Conservation (phyloP, 2,113 vertebrate species). For the Rhizomys pruinosus region DNA sequence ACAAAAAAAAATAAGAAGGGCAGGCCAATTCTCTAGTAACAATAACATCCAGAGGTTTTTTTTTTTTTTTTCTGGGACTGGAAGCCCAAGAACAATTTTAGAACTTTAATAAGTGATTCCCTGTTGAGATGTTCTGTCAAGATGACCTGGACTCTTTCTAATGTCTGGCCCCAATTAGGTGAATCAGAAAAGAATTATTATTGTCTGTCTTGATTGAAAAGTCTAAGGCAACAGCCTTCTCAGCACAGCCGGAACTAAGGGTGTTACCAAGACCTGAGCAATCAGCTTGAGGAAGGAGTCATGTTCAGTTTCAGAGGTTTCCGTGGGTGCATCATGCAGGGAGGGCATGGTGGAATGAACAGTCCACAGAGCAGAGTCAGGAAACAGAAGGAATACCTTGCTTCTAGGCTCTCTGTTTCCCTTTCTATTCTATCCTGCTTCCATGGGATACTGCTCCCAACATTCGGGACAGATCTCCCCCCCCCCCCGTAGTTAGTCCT, state of each 20-base stretch:
- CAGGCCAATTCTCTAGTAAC: neutral
- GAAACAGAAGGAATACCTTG: neutral
- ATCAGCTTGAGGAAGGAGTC: neutral
- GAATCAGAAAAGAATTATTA: neutral
- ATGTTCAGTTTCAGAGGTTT: neutral
- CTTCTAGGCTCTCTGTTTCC: neutral
- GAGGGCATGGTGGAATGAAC: neutral
- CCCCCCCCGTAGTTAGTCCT: neutral
- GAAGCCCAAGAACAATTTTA: neutral
- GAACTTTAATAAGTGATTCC: neutral
- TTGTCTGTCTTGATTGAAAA: neutral
- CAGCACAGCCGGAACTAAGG: neutral
- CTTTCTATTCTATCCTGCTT: neutral
- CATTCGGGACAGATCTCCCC: neutral
- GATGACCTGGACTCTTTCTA: neutral
- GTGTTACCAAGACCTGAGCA: neutral
- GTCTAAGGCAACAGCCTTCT: neutral
- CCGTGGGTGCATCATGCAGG: neutral
- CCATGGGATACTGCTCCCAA: neutral
- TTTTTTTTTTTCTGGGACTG: neutral
- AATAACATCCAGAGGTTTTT: neutral
- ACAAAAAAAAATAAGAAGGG: neutral
- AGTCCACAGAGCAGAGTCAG: neutral
- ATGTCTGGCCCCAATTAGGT: neutral
- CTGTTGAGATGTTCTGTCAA: neutral